Evolutionary conservation across 1,140 invertebrate genomes (phyloP).

Genomic region (Tenebrio molitor): DNA sequence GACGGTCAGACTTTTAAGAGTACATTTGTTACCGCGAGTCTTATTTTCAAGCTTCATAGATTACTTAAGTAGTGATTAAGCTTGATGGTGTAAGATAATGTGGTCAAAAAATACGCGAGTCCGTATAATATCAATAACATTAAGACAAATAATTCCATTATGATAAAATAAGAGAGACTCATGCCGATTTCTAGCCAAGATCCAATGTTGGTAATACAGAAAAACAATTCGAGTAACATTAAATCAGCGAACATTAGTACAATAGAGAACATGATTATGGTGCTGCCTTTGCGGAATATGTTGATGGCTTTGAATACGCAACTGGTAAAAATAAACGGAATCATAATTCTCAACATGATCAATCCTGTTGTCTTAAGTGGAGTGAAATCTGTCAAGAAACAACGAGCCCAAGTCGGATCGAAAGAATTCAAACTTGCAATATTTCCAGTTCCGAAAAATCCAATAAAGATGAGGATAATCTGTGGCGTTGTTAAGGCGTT

Average conservation of each 20-base stretch:
- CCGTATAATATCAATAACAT: constrained; percentile 60
- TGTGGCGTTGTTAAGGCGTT: constrained; percentile 66
- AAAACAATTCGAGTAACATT: constrained; percentile 89
- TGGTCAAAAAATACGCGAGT: constrained; percentile 56
- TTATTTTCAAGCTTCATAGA: too few species aligned
- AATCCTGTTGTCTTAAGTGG: constrained; percentile 91
- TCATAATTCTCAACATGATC: constrained; percentile 88
- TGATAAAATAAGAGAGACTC: constrained; percentile 77
- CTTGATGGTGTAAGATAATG: not conserved
- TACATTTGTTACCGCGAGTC: too few species aligned
- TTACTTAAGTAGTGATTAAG: not conserved
- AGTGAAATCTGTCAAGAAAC: constrained; percentile 92
- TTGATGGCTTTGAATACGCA: constrained; percentile 78
- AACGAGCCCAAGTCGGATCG: constrained; percentile 90
- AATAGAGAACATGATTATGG: constrained; percentile 74
- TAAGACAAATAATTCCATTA: constrained; percentile 72
- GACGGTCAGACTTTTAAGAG: not conserved
- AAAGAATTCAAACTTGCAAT: constrained; percentile 96
- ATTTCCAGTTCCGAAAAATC: constrained; percentile 96
- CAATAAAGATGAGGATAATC: constrained; percentile 68
- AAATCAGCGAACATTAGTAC: constrained; percentile 87
- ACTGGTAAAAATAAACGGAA: constrained; percentile 88
- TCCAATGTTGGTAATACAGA: constrained; percentile 86
- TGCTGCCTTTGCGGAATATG: constrained; percentile 67
- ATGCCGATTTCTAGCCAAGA: constrained; percentile 97